These are phyloP conservation scores for Drosophila biarmipes DNA, from an alignment of 1,140 invertebrate genomes.

Conservation along the genomic window DNA sequence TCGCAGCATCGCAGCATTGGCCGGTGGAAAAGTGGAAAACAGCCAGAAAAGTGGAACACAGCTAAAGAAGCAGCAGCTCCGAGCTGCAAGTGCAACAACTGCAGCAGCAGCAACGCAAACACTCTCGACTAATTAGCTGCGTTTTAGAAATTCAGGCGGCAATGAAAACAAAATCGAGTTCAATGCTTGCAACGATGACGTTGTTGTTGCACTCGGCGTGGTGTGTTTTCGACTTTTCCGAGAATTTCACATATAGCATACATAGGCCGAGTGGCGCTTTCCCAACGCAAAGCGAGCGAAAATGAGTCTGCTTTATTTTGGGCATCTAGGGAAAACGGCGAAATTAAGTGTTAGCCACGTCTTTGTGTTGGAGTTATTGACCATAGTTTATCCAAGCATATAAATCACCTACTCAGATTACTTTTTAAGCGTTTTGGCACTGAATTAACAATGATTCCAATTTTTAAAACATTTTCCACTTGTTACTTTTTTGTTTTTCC, in stretches of 20 bases:
- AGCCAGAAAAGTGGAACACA: conserved; percentile 79
- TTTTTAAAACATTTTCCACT: too few relatives aligned
- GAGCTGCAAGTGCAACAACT: conserved; percentile 53
- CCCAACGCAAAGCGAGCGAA: conserved; percentile 67
- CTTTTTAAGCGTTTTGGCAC: too few relatives aligned
- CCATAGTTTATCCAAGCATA: neutral
- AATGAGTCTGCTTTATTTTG: conserved; percentile 65
- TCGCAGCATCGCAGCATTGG: conserved; percentile 50
- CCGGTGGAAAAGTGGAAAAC: conserved; percentile 77
- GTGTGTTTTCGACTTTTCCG: conserved; percentile 66
- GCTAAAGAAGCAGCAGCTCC: conserved; percentile 69
- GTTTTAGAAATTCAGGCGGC: conserved; percentile 82
- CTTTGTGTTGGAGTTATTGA: neutral
- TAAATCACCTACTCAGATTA: neutral
- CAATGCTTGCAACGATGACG: conserved; percentile 79
- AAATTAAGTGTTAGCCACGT: neutral
- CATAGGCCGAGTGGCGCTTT: conserved; percentile 55
- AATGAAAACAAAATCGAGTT: conserved; percentile 83
- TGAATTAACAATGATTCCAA: too few relatives aligned
- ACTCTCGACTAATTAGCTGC: conserved; percentile 83
- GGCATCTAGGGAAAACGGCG: conserved; percentile 49
- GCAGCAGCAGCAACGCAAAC: conserved; percentile 56
- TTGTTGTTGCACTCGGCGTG: conserved; percentile 34
- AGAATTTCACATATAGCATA: conserved; percentile 68
- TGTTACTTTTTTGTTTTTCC: too few relatives aligned